These are phyloP conservation scores for Theonella swinhoei DNA, from an alignment of 37 sponge, comb jelly and placozoan genomes.

Conservation along the genomic window DNA sequence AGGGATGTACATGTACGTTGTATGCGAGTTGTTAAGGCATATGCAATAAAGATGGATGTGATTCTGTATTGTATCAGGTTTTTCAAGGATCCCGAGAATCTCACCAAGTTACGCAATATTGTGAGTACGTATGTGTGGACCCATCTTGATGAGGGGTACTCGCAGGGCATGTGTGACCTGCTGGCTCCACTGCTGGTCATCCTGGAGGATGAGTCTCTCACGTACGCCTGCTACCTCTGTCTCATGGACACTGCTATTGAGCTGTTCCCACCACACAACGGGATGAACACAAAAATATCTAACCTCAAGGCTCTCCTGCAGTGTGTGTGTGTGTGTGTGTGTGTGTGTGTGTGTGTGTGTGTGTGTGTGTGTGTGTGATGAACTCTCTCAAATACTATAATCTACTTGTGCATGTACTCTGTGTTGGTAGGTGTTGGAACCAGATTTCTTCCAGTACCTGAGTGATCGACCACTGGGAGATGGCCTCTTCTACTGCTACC, in stretches of 20 bases:
- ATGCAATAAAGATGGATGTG: no score
- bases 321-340: no score
- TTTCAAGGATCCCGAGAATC: constrained; percentile 45
- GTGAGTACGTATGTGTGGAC: constrained; percentile 84
- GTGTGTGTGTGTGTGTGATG: no score
- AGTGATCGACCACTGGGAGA: constrained; percentile 76
- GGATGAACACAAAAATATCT: constrained; percentile 59
- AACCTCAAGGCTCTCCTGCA: constrained; percentile 74
- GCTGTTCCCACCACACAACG: constrained; percentile 76
- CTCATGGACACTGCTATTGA: constrained; percentile 62
- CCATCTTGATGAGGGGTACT: constrained; percentile 68
- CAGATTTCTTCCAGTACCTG: constrained; percentile 87
- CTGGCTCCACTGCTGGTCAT: constrained; percentile 91
- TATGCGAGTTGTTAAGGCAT: no score
- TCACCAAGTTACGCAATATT: constrained; percentile 70
- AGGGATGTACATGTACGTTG: no score
- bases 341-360: no score
- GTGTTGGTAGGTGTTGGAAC: constrained; percentile 75
- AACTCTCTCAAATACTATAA: no score
- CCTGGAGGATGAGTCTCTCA: constrained; percentile 70
- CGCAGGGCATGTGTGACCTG: constrained; percentile 97
- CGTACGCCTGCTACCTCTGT: constrained; percentile 63
- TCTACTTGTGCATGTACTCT: no score
- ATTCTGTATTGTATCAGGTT: no score
- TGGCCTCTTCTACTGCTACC: constrained; percentile 86